Evolutionary conservation across 2,113 vertebrate genomes (phyloP).

Genomic region (Catharus bicknelli): DNA sequence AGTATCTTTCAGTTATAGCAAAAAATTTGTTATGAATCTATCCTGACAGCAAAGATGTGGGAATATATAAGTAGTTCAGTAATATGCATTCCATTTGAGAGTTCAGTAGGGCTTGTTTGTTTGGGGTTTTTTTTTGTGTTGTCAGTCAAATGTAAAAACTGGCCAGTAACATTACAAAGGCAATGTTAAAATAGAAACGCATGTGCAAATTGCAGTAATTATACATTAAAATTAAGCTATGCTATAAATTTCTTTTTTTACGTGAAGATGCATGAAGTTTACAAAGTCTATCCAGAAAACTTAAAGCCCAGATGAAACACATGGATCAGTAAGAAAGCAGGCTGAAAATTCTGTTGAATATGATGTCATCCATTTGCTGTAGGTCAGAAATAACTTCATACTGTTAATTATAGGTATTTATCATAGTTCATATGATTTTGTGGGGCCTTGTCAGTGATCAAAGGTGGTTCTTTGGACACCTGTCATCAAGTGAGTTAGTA

Average conservation of each 20-base stretch:
- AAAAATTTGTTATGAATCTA: not conserved
- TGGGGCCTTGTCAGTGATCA: conserved; percentile 73
- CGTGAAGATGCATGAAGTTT: not conserved
- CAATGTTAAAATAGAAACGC: not conserved
- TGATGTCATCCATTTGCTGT: conserved; percentile 63
- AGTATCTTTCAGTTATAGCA: not conserved
- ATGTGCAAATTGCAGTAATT: conserved; percentile 14
- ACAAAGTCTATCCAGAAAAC: conserved; percentile 23
- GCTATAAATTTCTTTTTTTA: conserved; percentile 14
- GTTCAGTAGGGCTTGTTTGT: not conserved
- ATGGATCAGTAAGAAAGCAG: conserved; percentile 30
- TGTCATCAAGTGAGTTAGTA: conserved; percentile 72
- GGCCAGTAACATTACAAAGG: not conserved
- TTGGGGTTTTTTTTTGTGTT: not conserved
- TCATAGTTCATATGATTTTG: conserved; percentile 72
- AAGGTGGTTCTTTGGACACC: conserved; percentile 70
- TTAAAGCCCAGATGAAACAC: conserved; percentile 2
- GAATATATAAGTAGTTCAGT: not conserved
- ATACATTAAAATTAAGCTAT: not conserved
- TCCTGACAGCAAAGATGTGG: not conserved
- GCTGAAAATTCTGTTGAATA: conserved; percentile 56
- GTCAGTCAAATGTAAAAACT: not conserved
- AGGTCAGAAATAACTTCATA: conserved; percentile 67
- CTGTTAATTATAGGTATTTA: conserved; percentile 70
- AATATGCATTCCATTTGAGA: not conserved